Conservation (phyloP, 2,113 vertebrate genomes). For the Piaya cayana region DNA sequence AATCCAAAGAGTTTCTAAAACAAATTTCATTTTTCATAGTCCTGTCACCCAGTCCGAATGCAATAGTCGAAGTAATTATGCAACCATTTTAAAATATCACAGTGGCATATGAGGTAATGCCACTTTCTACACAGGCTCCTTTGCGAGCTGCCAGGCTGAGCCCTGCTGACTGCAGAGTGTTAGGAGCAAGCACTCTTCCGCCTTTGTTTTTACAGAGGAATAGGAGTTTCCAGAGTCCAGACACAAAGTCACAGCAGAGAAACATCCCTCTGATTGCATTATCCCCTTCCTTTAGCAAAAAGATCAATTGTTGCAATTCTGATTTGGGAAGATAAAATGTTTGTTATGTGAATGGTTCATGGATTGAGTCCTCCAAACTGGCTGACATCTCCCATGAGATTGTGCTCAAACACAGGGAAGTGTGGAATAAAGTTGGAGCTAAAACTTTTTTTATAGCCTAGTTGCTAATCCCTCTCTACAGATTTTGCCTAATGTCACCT, state of each 20-base stretch:
- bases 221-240: not conserved
- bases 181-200: not conserved
- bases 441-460: not conserved
- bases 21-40: not conserved
- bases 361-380: not conserved
- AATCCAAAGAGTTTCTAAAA: not conserved
- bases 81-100: slow-evolving; percentile 48
- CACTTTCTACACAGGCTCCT: slow-evolving; percentile 13
- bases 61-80: slow-evolving; percentile 30
- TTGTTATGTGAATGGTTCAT: not conserved
- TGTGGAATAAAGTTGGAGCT: not conserved
- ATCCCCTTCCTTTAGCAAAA: not conserved
- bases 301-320: not conserved
- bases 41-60: not conserved
- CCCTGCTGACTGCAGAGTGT: not conserved
- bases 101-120: slow-evolving; percentile 65
- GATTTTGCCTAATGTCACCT: not conserved
- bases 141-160: slow-evolving; percentile 21
- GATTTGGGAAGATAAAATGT: not conserved
- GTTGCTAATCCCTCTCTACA: not conserved
- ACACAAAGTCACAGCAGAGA: not conserved
- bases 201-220: slow-evolving; percentile 8
- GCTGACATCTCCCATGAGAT: not conserved
- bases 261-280: too few relatives aligned
- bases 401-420: not conserved